Base-by-base conservation (phyloP, 2,113 vertebrate species). In the Plecturocebus donacophilus region DNA sequence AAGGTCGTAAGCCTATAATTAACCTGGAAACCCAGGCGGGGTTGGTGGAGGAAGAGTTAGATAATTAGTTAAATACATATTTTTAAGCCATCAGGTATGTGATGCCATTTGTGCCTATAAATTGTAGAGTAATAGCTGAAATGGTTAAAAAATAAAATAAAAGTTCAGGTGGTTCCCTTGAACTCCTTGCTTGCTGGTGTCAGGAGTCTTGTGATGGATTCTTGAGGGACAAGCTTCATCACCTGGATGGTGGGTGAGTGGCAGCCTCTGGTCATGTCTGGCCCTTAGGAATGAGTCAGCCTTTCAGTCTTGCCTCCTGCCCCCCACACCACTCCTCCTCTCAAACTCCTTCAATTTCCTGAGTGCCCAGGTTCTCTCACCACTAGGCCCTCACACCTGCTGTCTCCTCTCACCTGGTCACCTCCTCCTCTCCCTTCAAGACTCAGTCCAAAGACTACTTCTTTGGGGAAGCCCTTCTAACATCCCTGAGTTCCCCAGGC, bases 1-100 rank as follows among this genome's bases (percentile, higher is more conserved):
- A 94, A 94, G 70, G 42, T 75, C 32, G 3, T 75, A 87, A 95
- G 47, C 95, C 84, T 95, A 0, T 96, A 91, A 83, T 96, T 96
- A 97, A 92, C 79, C 86, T 64, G 56, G 77, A 96, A 92, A 96
- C 58, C n/a, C 40, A 97, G 94, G 40, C 7, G 6, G 73, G 40
- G n/a, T 85, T 89, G 19, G 76, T 91, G 40, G 76, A 97, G 30
- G 76, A 58, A 92, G 70, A 80, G 71, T 81, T 90, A 85, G 68
- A 21, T 75, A 30, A 88, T 91, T 88, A 93, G 73, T 58, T 27
- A 68, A 68, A 42, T 73, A 83, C 83, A 68, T 64, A 35, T 21
- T 79, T 94, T 56, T 52, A 96, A 96, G 88, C 58, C 47, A 27
- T 64, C 75, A 9, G 25, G 2, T 82, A 56, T 52, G 81, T 38